Evolutionary conservation across 2,888 invertebrate genomes (phyloP).

Genomic region (Clanis bilineata): DNA sequence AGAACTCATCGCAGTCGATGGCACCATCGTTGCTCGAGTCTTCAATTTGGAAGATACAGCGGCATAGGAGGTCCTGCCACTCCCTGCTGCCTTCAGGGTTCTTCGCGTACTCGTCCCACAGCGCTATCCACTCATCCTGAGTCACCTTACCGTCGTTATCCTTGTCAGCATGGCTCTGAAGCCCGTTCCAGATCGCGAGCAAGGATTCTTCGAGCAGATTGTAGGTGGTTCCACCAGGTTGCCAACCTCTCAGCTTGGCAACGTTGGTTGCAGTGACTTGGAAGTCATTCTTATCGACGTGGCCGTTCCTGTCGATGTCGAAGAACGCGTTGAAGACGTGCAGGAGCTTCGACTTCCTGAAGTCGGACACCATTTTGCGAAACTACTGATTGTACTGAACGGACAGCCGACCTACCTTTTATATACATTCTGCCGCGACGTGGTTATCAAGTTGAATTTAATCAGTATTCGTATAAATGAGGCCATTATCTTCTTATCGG

Average conservation of each 20-base stretch:
- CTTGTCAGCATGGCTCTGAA: constrained; percentile 90
- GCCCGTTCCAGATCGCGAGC: constrained; percentile 91
- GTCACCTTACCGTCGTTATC: constrained; percentile 93
- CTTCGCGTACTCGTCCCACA: constrained; percentile 92
- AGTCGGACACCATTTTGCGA: constrained; percentile 87
- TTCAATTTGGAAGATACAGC: constrained; percentile 93
- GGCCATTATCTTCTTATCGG: constrained; percentile 14
- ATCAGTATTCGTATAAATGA: constrained; percentile 10
- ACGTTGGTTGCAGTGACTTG: constrained; percentile 93
- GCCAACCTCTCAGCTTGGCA: constrained; percentile 90
- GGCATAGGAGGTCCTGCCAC: constrained; percentile 93
- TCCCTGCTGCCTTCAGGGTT: constrained; percentile 88
- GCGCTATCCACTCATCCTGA: constrained; percentile 92
- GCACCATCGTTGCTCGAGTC: constrained; percentile 90
- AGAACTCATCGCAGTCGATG: constrained; percentile 92
- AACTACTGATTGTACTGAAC: not conserved
- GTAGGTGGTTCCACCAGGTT: constrained; percentile 86
- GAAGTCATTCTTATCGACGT: constrained; percentile 93
- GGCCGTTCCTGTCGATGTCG: constrained; percentile 93
- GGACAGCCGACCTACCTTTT: constrained; percentile 8
- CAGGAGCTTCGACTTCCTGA: constrained; percentile 93
- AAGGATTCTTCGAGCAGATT: constrained; percentile 88
- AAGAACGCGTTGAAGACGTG: constrained; percentile 94
- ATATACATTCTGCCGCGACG: not conserved
- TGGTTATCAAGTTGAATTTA: constrained; percentile 13